A percentile compares a stretch with the other conserved stretches of the same genome.
Conservation (phyloP, 2,797 vertebrate species). For the Distichodus sexfasciatus region DNA sequence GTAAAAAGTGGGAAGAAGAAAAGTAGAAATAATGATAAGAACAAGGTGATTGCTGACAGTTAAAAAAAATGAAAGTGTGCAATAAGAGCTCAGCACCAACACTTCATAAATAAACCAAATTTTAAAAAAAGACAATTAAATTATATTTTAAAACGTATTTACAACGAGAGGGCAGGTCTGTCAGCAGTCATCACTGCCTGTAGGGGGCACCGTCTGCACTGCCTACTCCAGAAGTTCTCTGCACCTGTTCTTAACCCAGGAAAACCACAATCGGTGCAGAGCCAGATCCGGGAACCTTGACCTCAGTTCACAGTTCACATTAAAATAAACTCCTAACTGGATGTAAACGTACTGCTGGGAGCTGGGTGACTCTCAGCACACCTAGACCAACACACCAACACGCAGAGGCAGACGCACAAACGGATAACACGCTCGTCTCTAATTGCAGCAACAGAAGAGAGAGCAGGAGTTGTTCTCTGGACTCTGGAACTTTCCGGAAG, state of each 20-base stretch:
- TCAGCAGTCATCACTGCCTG: neutral
- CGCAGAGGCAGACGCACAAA: neutral
- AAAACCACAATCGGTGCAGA: too few species aligned
- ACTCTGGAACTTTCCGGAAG: conserved; percentile 82
- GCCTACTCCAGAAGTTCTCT: neutral
- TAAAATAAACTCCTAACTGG: too few species aligned
- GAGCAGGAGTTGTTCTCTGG: conserved; percentile 77
- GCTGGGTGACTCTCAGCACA: too few species aligned
- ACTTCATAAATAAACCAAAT: neutral
- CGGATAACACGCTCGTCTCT: conserved; percentile 52
- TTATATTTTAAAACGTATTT: neutral
- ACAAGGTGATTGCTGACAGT: too few species aligned
- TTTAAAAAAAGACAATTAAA: neutral
- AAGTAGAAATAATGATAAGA: too few species aligned
- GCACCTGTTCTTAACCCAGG: too few species aligned
- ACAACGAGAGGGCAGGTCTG: neutral
- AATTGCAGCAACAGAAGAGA: conserved; percentile 81
- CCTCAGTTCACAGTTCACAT: too few species aligned
- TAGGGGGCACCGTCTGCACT: neutral
- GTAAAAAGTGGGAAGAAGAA: too few species aligned
- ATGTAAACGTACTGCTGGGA: too few species aligned
- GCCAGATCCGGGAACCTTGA: too few species aligned
- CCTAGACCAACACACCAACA: neutral
- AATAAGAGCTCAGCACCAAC: neutral
- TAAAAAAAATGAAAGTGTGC: neutral